Conservation (phyloP, 2,113 vertebrate species). For the Halcyon senegalensis region DNA sequence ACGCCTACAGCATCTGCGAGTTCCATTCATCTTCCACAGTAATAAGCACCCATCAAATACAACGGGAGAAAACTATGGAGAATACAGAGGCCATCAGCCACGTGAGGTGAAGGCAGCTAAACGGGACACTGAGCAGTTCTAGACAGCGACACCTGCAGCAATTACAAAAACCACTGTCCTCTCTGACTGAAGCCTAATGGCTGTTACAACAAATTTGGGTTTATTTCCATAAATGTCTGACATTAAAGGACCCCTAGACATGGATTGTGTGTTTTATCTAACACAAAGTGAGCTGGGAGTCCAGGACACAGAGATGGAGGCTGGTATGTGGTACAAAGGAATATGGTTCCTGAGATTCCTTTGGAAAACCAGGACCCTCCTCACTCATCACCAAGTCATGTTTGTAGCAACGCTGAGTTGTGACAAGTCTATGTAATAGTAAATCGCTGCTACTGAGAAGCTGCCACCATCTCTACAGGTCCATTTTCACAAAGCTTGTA, state of each 20-base stretch:
- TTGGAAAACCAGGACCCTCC: not conserved
- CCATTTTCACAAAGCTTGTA: not conserved
- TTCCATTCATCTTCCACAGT: not conserved
- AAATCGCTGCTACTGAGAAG: not conserved
- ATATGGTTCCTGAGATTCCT: not conserved
- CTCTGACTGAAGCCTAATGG: not conserved
- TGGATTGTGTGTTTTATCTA: not conserved
- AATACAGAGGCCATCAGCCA: not conserved
- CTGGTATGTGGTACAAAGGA: not conserved
- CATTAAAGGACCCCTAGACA: not conserved
- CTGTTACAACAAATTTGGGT: not conserved
- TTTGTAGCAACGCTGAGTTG: not conserved
- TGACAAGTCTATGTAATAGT: not conserved
- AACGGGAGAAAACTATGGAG: not conserved
- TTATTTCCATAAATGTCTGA: not conserved
- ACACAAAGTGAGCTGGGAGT: not conserved
- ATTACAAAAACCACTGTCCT: not conserved
- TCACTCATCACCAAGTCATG: not conserved
- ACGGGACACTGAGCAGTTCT: not conserved
- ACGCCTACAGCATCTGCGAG: not conserved
- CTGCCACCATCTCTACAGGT: not conserved
- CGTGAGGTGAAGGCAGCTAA: not conserved
- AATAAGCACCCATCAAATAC: not conserved
- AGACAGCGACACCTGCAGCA: not conserved
- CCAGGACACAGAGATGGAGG: not conserved